Conservation (phyloP, 2,797 vertebrate genomes). For the Thamnophis elegans region DNA sequence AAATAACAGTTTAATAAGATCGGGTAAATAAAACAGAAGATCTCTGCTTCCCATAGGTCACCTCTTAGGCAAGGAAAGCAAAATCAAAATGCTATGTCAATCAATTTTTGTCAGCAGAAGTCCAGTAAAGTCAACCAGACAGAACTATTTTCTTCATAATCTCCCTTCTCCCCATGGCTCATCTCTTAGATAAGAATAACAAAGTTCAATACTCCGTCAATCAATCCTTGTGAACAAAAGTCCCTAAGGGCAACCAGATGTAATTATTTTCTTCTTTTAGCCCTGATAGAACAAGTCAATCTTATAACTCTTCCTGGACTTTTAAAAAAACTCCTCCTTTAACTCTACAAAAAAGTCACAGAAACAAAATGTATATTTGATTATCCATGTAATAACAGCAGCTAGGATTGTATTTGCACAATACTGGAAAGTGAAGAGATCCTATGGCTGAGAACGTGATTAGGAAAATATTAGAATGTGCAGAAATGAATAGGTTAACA, state of each 20-base stretch:
- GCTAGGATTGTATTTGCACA: too few relatives aligned
- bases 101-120: neutral
- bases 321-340: neutral
- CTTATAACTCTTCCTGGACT: neutral
- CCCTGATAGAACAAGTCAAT: neutral
- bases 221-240: neutral
- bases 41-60: neutral
- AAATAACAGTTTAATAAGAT: neutral
- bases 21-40: neutral
- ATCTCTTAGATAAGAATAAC: neutral
- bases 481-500: too few relatives aligned
- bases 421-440: too few relatives aligned
- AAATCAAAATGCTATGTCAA: neutral
- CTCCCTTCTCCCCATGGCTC: neutral
- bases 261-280: neutral
- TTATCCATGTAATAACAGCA: too few relatives aligned
- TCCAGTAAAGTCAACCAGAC: neutral
- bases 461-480: too few relatives aligned
- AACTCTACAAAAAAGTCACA: neutral
- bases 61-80: neutral
- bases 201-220: neutral
- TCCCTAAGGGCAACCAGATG: neutral
- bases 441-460: too few relatives aligned
- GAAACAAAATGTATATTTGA: neutral
- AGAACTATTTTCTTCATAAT: neutral